Evolutionary conservation across 2,797 vertebrate species (phyloP).

Genomic region (Clarias fuscus): DNA sequence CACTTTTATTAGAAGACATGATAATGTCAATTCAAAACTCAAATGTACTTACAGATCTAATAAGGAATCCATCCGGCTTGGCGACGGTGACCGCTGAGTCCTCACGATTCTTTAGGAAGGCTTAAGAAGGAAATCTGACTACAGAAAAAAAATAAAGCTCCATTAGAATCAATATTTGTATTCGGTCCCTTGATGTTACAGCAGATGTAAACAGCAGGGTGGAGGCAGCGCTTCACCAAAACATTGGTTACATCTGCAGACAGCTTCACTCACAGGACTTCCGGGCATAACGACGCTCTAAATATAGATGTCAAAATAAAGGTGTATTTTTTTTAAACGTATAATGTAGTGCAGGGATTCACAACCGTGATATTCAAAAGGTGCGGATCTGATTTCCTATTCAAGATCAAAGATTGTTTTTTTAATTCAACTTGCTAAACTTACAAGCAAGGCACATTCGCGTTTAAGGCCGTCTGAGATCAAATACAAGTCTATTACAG

Average conservation of each 20-base stretch:
- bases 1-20: neutral
- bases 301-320: slow-evolving; percentile 4
- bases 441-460: too few relatives aligned
- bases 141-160: neutral
- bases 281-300: neutral
- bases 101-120: neutral
- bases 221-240: neutral
- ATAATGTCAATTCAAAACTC: neutral
- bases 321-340: too few relatives aligned
- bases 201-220: neutral
- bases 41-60: slow-evolving; percentile 54
- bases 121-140: neutral
- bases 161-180: neutral
- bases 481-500: too few relatives aligned
- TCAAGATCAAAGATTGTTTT: neutral
- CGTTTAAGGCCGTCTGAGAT: neutral
- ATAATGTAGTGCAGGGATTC: neutral
- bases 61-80: slow-evolving; percentile 46
- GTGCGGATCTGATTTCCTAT: neutral
- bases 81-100: neutral
- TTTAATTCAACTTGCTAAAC: neutral
- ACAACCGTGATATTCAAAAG: too few relatives aligned
- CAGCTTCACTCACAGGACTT: too few relatives aligned
- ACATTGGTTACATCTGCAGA: neutral
- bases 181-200: neutral